Evolutionary conservation across 2,113 vertebrate species (phyloP).

Genomic region (Chloroceryle aenea): DNA sequence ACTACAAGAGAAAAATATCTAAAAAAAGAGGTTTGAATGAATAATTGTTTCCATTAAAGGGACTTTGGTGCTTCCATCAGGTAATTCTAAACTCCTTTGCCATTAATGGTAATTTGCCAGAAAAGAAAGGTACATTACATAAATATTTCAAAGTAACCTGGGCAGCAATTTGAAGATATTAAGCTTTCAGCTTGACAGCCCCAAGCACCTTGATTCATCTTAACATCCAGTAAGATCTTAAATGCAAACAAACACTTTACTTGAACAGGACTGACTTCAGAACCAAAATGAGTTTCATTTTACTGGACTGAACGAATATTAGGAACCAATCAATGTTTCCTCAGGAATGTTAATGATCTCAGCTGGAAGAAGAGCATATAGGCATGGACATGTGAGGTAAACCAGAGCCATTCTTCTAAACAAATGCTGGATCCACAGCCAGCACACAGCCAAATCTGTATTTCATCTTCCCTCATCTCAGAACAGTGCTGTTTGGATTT

Average conservation of each 20-base stretch:
- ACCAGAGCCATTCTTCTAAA: conserved; percentile 3
- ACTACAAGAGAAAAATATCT: neutral
- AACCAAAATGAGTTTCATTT: neutral
- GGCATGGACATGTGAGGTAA: neutral
- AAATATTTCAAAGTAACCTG: conserved; percentile 64
- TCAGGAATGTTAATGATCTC: neutral
- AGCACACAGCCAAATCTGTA: neutral
- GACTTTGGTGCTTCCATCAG: neutral
- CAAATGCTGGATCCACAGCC: neutral
- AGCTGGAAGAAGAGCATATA: neutral
- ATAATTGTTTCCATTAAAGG: conserved; percentile 51
- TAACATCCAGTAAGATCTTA: conserved; percentile 44
- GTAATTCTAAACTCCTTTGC: conserved; percentile 43
- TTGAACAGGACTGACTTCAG: conserved; percentile 4
- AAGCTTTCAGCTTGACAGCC: conserved; percentile 57
- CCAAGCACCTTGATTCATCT: conserved; percentile 55
- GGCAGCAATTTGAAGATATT: conserved; percentile 61
- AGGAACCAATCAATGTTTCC: neutral
- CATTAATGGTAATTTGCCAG: conserved; percentile 64
- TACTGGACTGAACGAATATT: neutral
- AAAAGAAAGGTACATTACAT: conserved; percentile 55
- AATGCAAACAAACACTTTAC: conserved; percentile 49
- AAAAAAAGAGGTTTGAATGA: neutral
- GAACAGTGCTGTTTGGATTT: neutral
- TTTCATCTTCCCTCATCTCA: neutral